phyloP scores from a whole-genome alignment of 2,888 invertebrate species.

The Sphecodes monilicornis region DNA sequence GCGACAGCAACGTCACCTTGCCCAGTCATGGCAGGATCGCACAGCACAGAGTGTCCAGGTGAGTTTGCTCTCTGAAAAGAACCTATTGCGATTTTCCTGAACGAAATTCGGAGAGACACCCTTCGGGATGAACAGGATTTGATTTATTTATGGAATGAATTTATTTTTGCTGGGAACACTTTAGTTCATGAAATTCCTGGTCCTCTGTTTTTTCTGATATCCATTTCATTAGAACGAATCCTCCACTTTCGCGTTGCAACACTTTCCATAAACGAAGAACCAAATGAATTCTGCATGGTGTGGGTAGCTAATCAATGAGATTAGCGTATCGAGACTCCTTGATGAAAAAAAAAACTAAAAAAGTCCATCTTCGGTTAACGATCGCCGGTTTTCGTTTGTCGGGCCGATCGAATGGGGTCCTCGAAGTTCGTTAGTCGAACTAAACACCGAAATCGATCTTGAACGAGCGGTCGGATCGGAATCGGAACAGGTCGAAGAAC shows the following conservation, averaged over 20 bases:
- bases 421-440: neutral
- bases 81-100: neutral
- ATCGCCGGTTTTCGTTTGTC: neutral
- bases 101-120: neutral
- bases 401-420: neutral
- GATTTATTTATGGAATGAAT: too few species aligned
- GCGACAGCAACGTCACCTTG: slow-evolving; percentile 86
- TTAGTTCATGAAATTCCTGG: too few species aligned
- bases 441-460: neutral
- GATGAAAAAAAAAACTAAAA: neutral
- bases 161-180: too few species aligned
- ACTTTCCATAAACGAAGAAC: neutral
- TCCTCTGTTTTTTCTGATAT: too few species aligned
- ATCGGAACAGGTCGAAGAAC: slow-evolving; percentile 3
- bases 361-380: neutral
- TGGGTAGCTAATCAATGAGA: neutral
- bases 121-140: neutral
- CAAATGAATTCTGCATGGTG: neutral
- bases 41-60: slow-evolving; percentile 85
- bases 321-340: too few species aligned
- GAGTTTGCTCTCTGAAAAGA: slow-evolving; percentile 44
- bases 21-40: slow-evolving; percentile 83
- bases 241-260: neutral
- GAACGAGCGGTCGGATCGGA: neutral
- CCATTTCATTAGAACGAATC: too few species aligned